Conservation (phyloP, 1,140 invertebrate genomes). For the Megathymus violae region DNA sequence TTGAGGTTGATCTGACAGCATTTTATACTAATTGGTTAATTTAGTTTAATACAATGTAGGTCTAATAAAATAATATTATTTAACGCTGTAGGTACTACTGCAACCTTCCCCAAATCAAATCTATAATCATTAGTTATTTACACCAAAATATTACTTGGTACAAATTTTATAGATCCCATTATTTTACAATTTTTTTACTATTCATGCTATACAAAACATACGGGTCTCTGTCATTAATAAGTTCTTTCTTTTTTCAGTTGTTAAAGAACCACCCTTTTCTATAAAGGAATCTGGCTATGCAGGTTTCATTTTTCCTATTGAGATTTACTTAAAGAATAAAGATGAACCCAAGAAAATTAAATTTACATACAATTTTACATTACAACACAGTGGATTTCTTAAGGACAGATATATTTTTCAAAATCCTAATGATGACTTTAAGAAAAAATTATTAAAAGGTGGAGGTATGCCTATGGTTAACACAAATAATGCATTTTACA, state of each 20-base stretch:
- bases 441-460: conserved; percentile 93
- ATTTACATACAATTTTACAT: conserved; percentile 93
- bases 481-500: conserved; percentile 70
- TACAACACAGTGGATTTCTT: conserved; percentile 90
- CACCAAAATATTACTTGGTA: too few relatives aligned
- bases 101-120: too few relatives aligned
- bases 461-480: conserved; percentile 86
- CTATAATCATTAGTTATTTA: too few relatives aligned
- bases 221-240: too few relatives aligned
- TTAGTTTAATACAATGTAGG: too few relatives aligned
- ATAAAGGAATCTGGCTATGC: conserved; percentile 97
- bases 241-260: conserved; percentile 84
- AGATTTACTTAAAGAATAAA: conserved; percentile 95
- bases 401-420: conserved; percentile 90
- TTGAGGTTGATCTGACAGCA: too few relatives aligned
- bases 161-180: too few relatives aligned
- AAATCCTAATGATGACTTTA: conserved; percentile 95
- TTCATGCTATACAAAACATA: too few relatives aligned
- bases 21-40: too few relatives aligned
- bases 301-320: conserved; percentile 95
- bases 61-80: too few relatives aligned
- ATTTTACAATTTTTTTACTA: too few relatives aligned
- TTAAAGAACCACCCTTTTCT: conserved; percentile 96
- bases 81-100: too few relatives aligned
- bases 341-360: conserved; percentile 95